A percentile compares a stretch with the other conserved stretches of the same genome.
phyloP scores from a whole-genome alignment of 2,888 invertebrate genomes.

The Kuschelorhynchus macadamiae region DNA sequence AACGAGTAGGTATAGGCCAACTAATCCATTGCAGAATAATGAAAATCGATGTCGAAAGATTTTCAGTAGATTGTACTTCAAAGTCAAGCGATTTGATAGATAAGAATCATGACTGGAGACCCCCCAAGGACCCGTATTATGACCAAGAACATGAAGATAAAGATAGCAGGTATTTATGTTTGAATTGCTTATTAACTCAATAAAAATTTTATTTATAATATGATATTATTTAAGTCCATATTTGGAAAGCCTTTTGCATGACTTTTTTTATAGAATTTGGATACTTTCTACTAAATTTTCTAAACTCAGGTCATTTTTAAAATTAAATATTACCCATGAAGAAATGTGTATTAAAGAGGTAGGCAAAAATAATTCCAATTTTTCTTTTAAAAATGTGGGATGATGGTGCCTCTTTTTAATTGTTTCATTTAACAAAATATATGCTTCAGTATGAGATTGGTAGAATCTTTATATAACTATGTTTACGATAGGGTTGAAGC shows the following conservation, averaged over 20 bases:
- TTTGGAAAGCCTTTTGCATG: not conserved
- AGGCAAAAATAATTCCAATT: no score
- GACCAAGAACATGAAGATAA: constrained; percentile 88
- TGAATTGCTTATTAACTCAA: not conserved
- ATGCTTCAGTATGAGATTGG: no score
- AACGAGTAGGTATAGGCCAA: constrained; percentile 88
- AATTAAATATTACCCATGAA: no score
- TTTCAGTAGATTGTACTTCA: constrained; percentile 93
- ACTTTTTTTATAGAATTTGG: not conserved
- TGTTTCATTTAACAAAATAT: no score
- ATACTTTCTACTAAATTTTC: no score
- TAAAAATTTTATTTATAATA: not conserved
- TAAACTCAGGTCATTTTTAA: no score
- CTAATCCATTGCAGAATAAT: constrained; percentile 89
- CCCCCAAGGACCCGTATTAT: constrained; percentile 90
- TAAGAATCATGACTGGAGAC: constrained; percentile 92
- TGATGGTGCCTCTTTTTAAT: no score
- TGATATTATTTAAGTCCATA: no score
- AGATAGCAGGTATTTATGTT: constrained; percentile 69
- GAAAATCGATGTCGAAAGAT: constrained; percentile 97
- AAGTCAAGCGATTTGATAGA: constrained; percentile 94
- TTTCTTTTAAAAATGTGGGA: no score
- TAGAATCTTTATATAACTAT: no score
- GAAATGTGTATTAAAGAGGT: no score
- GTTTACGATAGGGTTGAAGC: constrained; percentile 85